Evolutionary conservation across 2,797 vertebrate genomes (phyloP), one percentile per base, ranked within the genome.

Genomic region (Pterois miles): DNA sequence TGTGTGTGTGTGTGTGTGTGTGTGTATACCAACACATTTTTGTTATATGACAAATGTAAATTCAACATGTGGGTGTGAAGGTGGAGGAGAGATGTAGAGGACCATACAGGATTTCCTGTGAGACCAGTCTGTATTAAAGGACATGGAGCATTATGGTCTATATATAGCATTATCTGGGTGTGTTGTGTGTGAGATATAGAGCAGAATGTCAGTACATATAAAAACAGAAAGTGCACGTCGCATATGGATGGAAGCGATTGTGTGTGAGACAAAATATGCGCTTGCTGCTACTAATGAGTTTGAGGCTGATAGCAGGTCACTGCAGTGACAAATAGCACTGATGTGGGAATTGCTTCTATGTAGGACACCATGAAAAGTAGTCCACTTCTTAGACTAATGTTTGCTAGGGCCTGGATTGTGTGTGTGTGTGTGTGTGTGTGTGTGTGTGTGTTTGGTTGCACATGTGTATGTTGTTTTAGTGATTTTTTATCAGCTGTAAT

Each of bases 281-380:
- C 31, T 16, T 38, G 7, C 3, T 62, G 66, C 65, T 31, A 66
- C 63, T 76, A 78, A 86, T 78, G 74, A 81, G 76, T 65, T 20
- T 60, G 71, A 62, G 58, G 71, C 50, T 65, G 50, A 66, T 56
- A 52, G 29, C 56, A 68, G 76, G 58, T 76, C 27, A 29, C 22
- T 48, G 31, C 46, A 46, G 71, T 83, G 83, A 91, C 67, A 76
- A 85, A 88, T 81, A 4, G 43, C 23, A 16, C 70, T 23, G 69
- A 78, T 74, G 69, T 58, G 66, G 40, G 31, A 77, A 56, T 6
- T 74, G 40, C 25, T 58, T 11, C 7, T 54, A 88, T 87, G 80
- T 89, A 79, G 89, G 86, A 65, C 84, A 43, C 43, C 13, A 1
- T 63, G 69, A 78, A 27, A 78, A 73, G 69, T 48, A 14, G 40